Percentiles rank a stretch among this genome's conserved stretches.
Evolutionary conservation across 2,113 vertebrate genomes (phyloP).

Genomic region (Balaeniceps rex): DNA sequence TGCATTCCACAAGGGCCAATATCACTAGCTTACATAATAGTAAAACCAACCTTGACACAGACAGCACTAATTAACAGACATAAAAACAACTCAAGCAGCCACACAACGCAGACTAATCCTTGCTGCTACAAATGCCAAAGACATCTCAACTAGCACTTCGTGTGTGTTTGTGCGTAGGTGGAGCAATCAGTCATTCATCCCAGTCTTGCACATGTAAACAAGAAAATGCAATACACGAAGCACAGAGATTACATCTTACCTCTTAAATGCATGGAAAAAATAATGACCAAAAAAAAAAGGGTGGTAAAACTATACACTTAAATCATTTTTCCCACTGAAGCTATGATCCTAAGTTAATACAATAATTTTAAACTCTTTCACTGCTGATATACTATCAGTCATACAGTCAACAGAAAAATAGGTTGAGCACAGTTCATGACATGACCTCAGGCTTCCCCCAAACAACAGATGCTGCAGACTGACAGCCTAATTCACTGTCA

Average conservation of each 20-base stretch:
- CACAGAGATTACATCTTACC: not conserved
- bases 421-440: not conserved
- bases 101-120: slow-evolving; percentile 28
- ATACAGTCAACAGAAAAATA: not conserved
- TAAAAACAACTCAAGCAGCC: slow-evolving; percentile 46
- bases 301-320: not conserved
- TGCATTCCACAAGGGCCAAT: slow-evolving; percentile 51
- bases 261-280: not conserved
- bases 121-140: slow-evolving; percentile 45
- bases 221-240: not conserved
- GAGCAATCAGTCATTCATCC: slow-evolving; percentile 23
- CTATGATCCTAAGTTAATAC: not conserved
- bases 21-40: slow-evolving; percentile 59
- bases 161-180: not conserved
- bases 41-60: slow-evolving; percentile 57
- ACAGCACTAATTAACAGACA: slow-evolving; percentile 60
- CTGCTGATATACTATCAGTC: not conserved
- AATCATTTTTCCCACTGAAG: not conserved
- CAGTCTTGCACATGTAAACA: not conserved
- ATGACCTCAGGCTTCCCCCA: not conserved
- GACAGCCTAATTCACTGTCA: not conserved
- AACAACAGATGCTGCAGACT: slow-evolving; percentile 9
- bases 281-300: not conserved
- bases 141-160: not conserved
- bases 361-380: not conserved